Evolutionary conservation across 2,797 vertebrate genomes (phyloP), one percentile per base, ranked within the genome.

Genomic region (Enteromius radiatus): DNA sequence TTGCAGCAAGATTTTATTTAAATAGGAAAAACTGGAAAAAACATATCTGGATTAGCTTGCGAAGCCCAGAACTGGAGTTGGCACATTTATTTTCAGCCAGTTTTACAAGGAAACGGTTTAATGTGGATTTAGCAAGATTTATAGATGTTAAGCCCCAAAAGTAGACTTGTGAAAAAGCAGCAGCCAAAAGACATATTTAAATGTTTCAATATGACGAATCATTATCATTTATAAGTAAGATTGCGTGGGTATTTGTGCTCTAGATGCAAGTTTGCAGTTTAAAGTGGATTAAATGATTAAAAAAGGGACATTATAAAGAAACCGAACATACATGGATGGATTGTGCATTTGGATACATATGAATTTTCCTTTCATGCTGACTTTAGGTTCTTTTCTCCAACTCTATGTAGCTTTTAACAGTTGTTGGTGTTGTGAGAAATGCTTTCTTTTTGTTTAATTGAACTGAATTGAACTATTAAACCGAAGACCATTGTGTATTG

Each of bases 81-180:
- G 28, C 47, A 75, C 61, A 28, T 23, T 76, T 45, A 23, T 54
- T 70, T 64, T 68, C 14, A 68, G 26, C 11, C 15, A 38, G 47
- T 80, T 69, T 75, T 59, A 61, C 41, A 59, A 41, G 33, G 28
- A 54, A 61, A 31, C 21, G 9, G 74, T 84, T 84, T 56, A 74
- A 56, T 69, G 52, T 80, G 70, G 28, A 49, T 73, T 84, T 26
- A 49, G 65, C 59, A 4, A 77, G 75, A 21, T 43, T 76, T 80
- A 28, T 17, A 59, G 61, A 63, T 81, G 17, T 64, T 70, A 61
- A 63, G 49, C 52, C 59, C 49, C 49, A 78, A 64, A 77, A 21
- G 41, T 77, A 64, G 26, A 76, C 56, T 31, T 1, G 3, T 31
- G 9, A 45, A 67, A 78, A 54, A 54, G 52, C 15, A 1, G 47